Evolutionary conservation across 2,113 vertebrate species (phyloP).

Genomic region (Alethe castanea): DNA sequence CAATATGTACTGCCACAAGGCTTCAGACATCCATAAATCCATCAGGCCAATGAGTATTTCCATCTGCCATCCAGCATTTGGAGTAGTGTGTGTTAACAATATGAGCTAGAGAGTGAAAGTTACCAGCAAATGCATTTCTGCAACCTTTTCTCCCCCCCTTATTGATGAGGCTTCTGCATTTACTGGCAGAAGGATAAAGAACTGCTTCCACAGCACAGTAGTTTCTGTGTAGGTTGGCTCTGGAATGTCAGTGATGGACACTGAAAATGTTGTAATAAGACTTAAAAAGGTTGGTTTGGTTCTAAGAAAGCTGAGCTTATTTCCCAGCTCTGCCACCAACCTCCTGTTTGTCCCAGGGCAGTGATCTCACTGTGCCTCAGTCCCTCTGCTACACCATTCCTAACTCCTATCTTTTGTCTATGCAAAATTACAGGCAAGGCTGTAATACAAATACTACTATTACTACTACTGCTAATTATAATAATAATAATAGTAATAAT

Average conservation of each 20-base stretch:
- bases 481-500: not conserved
- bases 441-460: not conserved
- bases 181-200: not conserved
- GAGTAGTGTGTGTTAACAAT: constrained; percentile 9
- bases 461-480: not conserved
- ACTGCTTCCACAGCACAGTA: not conserved
- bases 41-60: constrained; percentile 45
- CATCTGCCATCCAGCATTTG: constrained; percentile 46
- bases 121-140: constrained; percentile 34
- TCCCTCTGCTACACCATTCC: not conserved
- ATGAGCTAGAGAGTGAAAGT: constrained; percentile 56
- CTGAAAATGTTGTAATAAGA: not conserved
- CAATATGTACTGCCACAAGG: constrained; percentile 34
- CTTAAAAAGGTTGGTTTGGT: not conserved
- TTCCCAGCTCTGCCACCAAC: not conserved
- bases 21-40: constrained; percentile 49
- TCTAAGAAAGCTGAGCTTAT: not conserved
- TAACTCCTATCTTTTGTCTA: not conserved
- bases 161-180: not conserved
- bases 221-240: not conserved
- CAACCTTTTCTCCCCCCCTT: not conserved
- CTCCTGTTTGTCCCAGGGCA: not conserved
- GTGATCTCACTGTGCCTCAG: not conserved
- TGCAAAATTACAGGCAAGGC: not conserved
- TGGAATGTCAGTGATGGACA: not conserved